Evolutionary conservation across 2,797 vertebrate species (phyloP), one percentile per base, ranked within the genome.

Genomic region (Emys orbicularis): DNA sequence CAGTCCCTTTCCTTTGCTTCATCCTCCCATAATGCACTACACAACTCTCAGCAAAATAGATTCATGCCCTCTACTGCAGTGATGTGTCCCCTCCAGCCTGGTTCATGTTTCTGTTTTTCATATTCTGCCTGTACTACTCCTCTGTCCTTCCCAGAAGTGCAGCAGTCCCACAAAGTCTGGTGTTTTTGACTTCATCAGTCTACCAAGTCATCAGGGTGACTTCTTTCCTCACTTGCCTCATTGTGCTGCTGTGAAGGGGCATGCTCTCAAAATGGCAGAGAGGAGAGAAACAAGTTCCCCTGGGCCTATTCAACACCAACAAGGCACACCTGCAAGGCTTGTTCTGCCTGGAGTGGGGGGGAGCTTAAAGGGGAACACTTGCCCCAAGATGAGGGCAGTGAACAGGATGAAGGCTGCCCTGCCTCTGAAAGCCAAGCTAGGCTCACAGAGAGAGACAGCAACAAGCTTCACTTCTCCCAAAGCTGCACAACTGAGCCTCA

Each of bases 101-200:
- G 44, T 83, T 50, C 57, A 12, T 37, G 82, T 53, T 52, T 81
- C 91, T 41, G 12, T 49, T 84, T 94, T 84, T 84, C 34, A 72
- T 90, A 85, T 81, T 90, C 25, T 81, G 83, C n/a, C 31, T 81
- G 57, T 41, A 79, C 54, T 90, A 31, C 10, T 90, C 27, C 49
- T n/a, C 52, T 72, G 41, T 56, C 61, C n/a, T 88, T 84, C 90
- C 91, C 83, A 89, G 21, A 86, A 86, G 84, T 53, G 2, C 57
- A 83, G 65, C 65, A 76, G 37, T 16, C 50, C 50, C 50, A 50
- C 13, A 50, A 50, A 50, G 50, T 79, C 94, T 86, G 53, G 76
- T 95, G 54, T 34, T 80, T 27, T 92, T 92, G 83, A 77, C 44
- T 56, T 9, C 81, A 91, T 88, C 89, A 90, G 53, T 86, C 74